Conservation (phyloP, 2,888 invertebrate species). For the Corbicula japonica region DNA sequence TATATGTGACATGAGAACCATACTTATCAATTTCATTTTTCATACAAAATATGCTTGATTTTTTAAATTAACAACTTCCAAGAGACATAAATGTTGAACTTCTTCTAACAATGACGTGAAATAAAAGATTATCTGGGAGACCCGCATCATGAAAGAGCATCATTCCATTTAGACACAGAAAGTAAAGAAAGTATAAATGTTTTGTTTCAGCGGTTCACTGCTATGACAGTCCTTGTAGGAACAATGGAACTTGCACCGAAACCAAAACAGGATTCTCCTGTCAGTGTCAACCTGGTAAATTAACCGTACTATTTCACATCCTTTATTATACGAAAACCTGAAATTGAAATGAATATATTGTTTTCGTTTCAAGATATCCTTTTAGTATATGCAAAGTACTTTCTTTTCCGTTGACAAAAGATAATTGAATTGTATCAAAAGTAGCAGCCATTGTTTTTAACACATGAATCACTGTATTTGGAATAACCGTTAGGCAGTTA, state of each 20-base stretch:
- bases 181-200: neutral
- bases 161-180: neutral
- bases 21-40: neutral
- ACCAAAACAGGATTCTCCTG: neutral
- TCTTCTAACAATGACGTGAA: neutral
- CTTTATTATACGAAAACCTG: neutral
- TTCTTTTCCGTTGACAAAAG: no score
- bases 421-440: no score
- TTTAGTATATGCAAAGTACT: no score
- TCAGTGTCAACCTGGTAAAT: slow-evolving; percentile 7
- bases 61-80: neutral
- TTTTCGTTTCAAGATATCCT: no score
- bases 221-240: slow-evolving; percentile 58
- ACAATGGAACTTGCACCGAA: slow-evolving; percentile 54
- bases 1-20: neutral
- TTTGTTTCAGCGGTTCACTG: slow-evolving; percentile 53
- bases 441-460: no score
- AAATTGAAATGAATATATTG: no score
- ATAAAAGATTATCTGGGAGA: neutral
- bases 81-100: neutral
- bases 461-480: no score
- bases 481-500: no score
- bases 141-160: neutral
- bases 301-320: neutral
- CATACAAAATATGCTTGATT: neutral